phyloP scores from a whole-genome alignment of 2,888 invertebrate genomes.

The Pilophorus perplexus region DNA sequence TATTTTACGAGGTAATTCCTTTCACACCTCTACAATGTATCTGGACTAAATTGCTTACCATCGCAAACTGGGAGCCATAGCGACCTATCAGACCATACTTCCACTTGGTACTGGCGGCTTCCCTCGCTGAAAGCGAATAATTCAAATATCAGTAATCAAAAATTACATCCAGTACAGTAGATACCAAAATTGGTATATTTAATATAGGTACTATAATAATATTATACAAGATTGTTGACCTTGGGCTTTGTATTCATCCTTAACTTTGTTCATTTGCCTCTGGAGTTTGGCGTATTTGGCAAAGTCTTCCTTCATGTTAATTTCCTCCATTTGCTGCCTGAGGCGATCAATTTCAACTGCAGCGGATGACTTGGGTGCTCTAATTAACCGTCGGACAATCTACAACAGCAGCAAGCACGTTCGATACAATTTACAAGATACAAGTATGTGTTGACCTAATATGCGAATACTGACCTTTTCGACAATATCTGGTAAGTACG shows the following conservation, averaged over 20 bases:
- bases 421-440: not conserved
- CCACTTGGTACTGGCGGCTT: not conserved
- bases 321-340: slow-evolving; percentile 17
- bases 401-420: not conserved
- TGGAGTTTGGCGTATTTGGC: slow-evolving; percentile 38
- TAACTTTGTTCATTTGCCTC: slow-evolving; percentile 34
- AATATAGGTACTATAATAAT: no score
- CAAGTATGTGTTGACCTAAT: not conserved
- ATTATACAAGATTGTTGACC: slow-evolving; percentile 1
- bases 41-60: no score
- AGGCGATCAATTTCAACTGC: slow-evolving; percentile 14
- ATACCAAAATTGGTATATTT: no score
- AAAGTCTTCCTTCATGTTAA: slow-evolving; percentile 41
- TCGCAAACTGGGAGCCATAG: not conserved
- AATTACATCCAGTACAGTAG: no score
- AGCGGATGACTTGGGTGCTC: not conserved
- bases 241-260: slow-evolving; percentile 14
- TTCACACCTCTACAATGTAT: no score
- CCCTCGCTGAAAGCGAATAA: not conserved
- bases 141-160: no score
- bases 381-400: not conserved
- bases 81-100: slow-evolving; percentile 10
- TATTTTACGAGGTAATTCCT: no score
- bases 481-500: not conserved
- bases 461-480: slow-evolving; percentile 1